These are phyloP conservation scores for Poecilia wingei DNA, from an alignment of 2,797 vertebrate species.

Conservation along the genomic window DNA sequence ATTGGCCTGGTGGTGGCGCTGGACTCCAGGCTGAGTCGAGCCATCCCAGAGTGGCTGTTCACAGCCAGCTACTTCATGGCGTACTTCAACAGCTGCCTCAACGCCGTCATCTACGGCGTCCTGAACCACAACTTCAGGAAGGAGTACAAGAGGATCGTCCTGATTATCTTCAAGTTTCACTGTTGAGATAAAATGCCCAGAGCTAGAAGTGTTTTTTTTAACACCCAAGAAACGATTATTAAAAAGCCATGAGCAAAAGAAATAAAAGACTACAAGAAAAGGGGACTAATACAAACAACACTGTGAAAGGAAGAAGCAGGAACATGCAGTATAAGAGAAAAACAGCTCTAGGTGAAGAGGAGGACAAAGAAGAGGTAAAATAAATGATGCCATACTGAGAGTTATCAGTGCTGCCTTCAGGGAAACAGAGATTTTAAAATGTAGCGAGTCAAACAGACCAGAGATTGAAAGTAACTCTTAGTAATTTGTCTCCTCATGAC, in stretches of 20 bases:
- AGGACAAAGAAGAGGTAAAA: conserved; percentile 18
- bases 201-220: neutral
- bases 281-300: conserved; percentile 18
- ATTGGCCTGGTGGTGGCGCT: conserved; percentile 86
- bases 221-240: conserved; percentile 1
- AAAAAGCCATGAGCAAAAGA: conserved; percentile 8
- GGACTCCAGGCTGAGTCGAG: conserved; percentile 72
- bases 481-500: conserved; percentile 36
- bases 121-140: conserved; percentile 88
- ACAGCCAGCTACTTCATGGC: conserved; percentile 89
- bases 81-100: conserved; percentile 89
- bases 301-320: neutral
- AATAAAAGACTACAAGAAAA: conserved; percentile 6
- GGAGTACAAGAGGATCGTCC: conserved; percentile 86
- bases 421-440: conserved; percentile 30
- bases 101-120: conserved; percentile 85
- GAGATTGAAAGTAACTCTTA: conserved; percentile 32
- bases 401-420: conserved; percentile 60
- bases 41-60: conserved; percentile 86
- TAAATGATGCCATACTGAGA: conserved; percentile 38
- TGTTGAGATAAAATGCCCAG: conserved; percentile 59
- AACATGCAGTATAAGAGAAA: conserved; percentile 13
- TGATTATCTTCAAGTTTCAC: conserved; percentile 80
- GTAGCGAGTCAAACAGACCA: conserved; percentile 15
- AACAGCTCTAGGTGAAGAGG: conserved; percentile 24